Evolutionary conservation across 30 jellyfish, hydroid and myxozoan species (phyloP).

Genomic region (Turritopsis rubra): DNA sequence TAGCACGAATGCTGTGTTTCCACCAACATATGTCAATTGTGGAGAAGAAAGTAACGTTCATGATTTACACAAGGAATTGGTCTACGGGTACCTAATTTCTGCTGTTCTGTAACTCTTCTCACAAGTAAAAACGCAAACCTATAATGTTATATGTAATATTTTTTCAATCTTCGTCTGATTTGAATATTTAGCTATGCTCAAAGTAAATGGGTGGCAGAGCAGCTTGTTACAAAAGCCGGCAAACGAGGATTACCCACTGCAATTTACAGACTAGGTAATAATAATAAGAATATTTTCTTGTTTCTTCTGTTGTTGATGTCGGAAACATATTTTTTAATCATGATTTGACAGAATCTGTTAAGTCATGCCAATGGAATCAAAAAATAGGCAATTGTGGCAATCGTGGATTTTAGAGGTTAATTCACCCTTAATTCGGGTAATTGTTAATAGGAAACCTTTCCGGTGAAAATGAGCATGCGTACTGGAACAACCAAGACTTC

Average conservation of each 20-base stretch:
- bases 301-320: no score
- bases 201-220: conserved; percentile 94
- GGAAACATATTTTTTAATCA: no score
- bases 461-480: conserved; percentile 60
- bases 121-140: not conserved
- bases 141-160: not conserved
- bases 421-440: no score
- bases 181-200: conserved; percentile 78
- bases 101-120: not conserved
- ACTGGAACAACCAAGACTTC: conserved; percentile 82
- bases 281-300: not conserved
- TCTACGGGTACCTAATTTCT: conserved; percentile 51
- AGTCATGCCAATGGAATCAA: no score
- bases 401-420: no score
- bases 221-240: conserved; percentile 58
- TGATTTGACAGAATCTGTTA: no score
- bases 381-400: no score
- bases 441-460: conserved; percentile 62
- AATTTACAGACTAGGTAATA: conserved; percentile 79
- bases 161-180: not conserved
- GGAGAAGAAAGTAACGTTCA: conserved; percentile 69
- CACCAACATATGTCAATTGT: conserved; percentile 46
- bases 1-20: conserved; percentile 95
- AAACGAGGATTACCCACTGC: conserved; percentile 83
- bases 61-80: conserved; percentile 29